Evolutionary conservation across 1,140 invertebrate genomes (phyloP), one percentile per base, ranked within the genome.

Genomic region (Meloidogyne floridensis): DNA sequence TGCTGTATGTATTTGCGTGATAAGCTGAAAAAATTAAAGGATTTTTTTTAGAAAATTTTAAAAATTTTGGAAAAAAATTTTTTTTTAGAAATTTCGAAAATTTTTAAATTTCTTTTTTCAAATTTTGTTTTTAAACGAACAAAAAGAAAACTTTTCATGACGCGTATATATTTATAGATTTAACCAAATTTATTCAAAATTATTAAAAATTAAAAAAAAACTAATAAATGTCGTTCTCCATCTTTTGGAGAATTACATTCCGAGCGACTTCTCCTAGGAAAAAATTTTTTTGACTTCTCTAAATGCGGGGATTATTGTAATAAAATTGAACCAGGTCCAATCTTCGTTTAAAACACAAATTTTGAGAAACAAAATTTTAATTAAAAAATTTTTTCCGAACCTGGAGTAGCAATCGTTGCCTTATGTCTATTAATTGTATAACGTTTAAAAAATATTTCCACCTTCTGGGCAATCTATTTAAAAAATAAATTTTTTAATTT

Each of bases 351-450:
- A 32, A 32, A 32, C 32, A 32, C 32, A 32, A 32, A 32, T 1
- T 32, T 32, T 32, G 32, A 15, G 11, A 5, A 15, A 11, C n/a
- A n/a, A 73, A 43, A 43, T 51, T 13, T 73, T 18, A n/a, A 72
- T 32, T 32, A 18, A 73, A 76, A 56, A 56, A 9, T 43, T 87
- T n/a, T n/a, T n/a, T n/a, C n/a, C n/a, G n/a, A 87, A 84, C 85
- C 93, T 1, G 96, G 96, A 11, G 97, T 99, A 54, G 98, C 90
- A 0, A 97, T 94, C 0, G 97, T 98, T 95, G 98, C 98, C 91
- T 99, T 99, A 91, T 99, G 98, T 3, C 98, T 90, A 87, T 99
- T 98, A 65, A 97, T 95, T 9, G 96, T 94, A 91, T 99, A 99
- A 86, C 94, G 95, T 18, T 94, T 93, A 91, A 95, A 98, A 91